phyloP scores from a whole-genome alignment of 2,113 vertebrate genomes.

The Paedocypris sp. region DNA sequence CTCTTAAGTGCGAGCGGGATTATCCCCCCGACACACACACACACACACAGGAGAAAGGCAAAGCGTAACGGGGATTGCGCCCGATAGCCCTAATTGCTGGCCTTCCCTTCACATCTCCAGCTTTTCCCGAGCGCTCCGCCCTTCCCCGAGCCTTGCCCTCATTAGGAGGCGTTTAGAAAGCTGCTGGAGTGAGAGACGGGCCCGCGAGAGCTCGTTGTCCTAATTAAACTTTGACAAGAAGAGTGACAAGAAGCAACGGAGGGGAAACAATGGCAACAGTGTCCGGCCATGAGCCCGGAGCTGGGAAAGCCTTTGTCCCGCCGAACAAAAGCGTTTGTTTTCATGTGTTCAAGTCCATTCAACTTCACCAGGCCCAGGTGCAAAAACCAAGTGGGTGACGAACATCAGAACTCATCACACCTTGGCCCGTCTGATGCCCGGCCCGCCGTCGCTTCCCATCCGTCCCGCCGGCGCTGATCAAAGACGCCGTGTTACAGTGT shows the following conservation, averaged over 20 bases:
- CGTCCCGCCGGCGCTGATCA: constrained; percentile 47
- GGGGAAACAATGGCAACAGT: constrained; percentile 80
- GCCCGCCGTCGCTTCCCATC: constrained; percentile 44
- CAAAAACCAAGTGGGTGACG: constrained; percentile 61
- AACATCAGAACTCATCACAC: constrained; percentile 55
- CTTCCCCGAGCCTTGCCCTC: constrained; percentile 44
- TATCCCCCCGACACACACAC: too few relatives aligned
- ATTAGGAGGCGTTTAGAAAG: constrained; percentile 86
- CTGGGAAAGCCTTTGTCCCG: constrained; percentile 69
- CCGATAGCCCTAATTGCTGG: too few relatives aligned
- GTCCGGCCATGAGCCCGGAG: constrained; percentile 63
- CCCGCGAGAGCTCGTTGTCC: constrained; percentile 76
- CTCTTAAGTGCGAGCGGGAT: too few relatives aligned
- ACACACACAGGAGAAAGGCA: too few relatives aligned
- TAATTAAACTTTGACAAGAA: constrained; percentile 91
- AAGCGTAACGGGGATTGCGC: too few relatives aligned
- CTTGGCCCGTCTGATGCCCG: constrained; percentile 40
- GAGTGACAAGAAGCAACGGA: constrained; percentile 80
- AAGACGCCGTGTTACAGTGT: constrained; percentile 47
- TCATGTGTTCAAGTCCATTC: constrained; percentile 79
- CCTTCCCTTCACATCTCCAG: neutral
- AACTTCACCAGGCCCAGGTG: constrained; percentile 76
- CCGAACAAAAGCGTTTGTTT: constrained; percentile 82
- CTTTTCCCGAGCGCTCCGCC: neutral
- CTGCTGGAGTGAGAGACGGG: constrained; percentile 89